phyloP scores from a whole-genome alignment of 2,113 vertebrate genomes.

The Cavia porcellus region DNA sequence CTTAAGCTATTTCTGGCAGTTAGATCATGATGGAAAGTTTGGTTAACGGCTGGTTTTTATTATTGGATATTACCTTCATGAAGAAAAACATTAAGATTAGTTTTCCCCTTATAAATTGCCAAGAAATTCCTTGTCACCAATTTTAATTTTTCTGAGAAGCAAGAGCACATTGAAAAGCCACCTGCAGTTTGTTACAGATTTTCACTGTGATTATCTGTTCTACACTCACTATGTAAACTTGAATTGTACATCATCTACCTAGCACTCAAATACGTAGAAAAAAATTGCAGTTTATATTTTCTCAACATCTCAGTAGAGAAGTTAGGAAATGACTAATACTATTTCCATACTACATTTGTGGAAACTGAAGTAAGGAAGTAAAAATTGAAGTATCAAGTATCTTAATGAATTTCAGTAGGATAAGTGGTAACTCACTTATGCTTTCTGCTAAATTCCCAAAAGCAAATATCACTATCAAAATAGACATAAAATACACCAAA shows the following conservation, averaged over 20 bases:
- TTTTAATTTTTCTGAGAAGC: slow-evolving; percentile 52
- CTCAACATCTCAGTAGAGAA: not conserved
- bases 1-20: slow-evolving; percentile 52
- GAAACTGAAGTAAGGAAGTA: slow-evolving; percentile 7
- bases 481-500: not conserved
- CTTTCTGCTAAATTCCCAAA: slow-evolving; percentile 46
- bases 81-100: slow-evolving; percentile 56
- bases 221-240: not conserved
- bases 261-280: not conserved
- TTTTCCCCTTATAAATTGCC: slow-evolving; percentile 51
- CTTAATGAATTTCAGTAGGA: slow-evolving; percentile 19
- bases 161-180: slow-evolving; percentile 19
- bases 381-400: not conserved
- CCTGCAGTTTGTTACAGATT: not conserved
- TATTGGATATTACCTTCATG: slow-evolving; percentile 48
- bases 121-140: slow-evolving; percentile 62
- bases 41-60: slow-evolving; percentile 53
- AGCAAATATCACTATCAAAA: not conserved
- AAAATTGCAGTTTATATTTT: not conserved
- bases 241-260: not conserved
- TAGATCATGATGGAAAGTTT: slow-evolving; percentile 50
- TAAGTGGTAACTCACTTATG: not conserved
- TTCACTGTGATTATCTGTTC: not conserved
- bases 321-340: slow-evolving; percentile 19
- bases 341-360: not conserved